Evolutionary conservation across 2,888 invertebrate genomes (phyloP).

Genomic region (Pristionchus entomophagus): DNA sequence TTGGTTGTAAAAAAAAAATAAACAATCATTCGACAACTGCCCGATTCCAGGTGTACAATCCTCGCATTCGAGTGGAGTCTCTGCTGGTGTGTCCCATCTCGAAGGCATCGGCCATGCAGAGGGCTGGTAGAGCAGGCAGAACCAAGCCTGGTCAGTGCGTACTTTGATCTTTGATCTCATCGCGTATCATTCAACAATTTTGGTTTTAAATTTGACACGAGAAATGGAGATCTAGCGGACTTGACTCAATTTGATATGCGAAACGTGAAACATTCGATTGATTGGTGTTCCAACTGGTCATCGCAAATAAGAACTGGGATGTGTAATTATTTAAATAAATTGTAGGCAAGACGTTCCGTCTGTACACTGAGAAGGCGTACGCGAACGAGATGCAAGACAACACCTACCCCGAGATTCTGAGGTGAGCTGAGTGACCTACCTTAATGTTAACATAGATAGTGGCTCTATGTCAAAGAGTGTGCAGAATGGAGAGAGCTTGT

Average conservation of each 20-base stretch:
- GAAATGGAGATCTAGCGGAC: too few species aligned
- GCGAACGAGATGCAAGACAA: conserved; percentile 99
- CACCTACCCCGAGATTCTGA: conserved; percentile 94
- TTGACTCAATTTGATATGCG: neutral
- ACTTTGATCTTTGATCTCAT: conserved; percentile 1
- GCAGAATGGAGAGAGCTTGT: too few species aligned
- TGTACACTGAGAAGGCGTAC: conserved; percentile 91
- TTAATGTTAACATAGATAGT: too few species aligned
- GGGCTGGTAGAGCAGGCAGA: conserved; percentile 96
- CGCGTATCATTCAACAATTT: too few species aligned
- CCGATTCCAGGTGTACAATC: conserved; percentile 87
- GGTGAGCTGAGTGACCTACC: conserved; percentile 73
- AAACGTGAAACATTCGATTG: neutral
- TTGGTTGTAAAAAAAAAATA: too few species aligned
- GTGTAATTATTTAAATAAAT: neutral
- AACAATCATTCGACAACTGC: too few species aligned
- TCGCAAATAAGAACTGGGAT: neutral
- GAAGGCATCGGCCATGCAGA: conserved; percentile 97
- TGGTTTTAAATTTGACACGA: too few species aligned
- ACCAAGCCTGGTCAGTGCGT: conserved; percentile 84
- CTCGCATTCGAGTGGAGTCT: conserved; percentile 93
- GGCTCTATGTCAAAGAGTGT: too few species aligned
- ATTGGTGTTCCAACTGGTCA: neutral
- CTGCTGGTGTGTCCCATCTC: conserved; percentile 97
- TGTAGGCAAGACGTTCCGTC: conserved; percentile 88